Percentiles rank a stretch among this genome's conserved stretches.
These are phyloP conservation scores for Folsomia candida DNA, from an alignment of 2,888 invertebrate genomes.

Conservation along the genomic window DNA sequence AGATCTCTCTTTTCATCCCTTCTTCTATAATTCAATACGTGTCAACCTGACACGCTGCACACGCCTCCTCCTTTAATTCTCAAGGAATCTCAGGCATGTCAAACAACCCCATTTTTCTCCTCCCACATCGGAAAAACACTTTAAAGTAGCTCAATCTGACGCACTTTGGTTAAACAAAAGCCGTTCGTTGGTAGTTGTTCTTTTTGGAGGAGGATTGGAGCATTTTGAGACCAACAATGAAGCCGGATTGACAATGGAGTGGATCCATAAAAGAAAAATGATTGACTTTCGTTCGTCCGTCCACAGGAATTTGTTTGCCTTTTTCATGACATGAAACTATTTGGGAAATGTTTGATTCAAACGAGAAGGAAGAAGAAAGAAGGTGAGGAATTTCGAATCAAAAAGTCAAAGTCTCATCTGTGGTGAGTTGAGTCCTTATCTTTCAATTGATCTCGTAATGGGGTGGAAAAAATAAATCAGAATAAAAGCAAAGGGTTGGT, in stretches of 20 bases:
- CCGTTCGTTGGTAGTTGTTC: too few species aligned
- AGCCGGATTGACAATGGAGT: not conserved
- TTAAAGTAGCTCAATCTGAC: not conserved
- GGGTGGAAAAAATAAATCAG: not conserved
- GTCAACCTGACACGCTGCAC: not conserved
- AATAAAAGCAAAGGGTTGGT: not conserved
- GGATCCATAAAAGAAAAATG: not conserved
- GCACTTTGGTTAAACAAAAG: not conserved
- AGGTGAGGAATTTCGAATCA: not conserved
- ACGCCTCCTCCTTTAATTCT: too few species aligned
- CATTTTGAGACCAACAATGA: not conserved
- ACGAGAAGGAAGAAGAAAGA: not conserved
- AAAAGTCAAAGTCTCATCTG: too few species aligned
- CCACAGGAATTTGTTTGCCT: not conserved
- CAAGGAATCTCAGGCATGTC: not conserved
- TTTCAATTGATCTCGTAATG: not conserved
- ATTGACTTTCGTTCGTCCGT: not conserved
- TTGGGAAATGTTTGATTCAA: not conserved
- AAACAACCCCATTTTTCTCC: not conserved
- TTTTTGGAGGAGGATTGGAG: not conserved
- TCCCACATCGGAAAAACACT: not conserved
- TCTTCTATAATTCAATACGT: not conserved
- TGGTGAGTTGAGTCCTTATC: too few species aligned
- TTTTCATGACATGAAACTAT: not conserved
- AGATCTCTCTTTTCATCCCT: not conserved